phyloP scores from a whole-genome alignment of 2,888 invertebrate species.

The Alloscopus bannaensis region DNA sequence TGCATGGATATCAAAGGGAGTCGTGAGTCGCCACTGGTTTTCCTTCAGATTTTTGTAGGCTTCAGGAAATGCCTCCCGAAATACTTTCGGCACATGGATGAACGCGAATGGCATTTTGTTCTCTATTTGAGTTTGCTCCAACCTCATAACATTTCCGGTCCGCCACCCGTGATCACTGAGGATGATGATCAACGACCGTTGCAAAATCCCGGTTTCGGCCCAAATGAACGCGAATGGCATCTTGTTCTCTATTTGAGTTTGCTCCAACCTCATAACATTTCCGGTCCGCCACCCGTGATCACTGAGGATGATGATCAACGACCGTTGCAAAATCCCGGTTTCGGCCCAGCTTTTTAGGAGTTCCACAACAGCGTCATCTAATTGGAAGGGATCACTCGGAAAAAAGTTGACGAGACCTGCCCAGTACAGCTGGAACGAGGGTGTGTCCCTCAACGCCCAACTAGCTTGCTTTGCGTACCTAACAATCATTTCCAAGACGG shows the following conservation, averaged over 20 bases:
- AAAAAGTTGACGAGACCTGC: not conserved
- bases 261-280: constrained; percentile 74
- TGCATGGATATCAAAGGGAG: constrained; percentile 52
- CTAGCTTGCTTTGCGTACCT: not conserved
- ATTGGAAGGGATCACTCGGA: not conserved
- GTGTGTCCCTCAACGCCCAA: not conserved
- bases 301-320: constrained; percentile 74
- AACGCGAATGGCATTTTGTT: constrained; percentile 57
- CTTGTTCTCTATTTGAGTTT: constrained; percentile 74
- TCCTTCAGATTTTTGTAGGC: constrained; percentile 45
- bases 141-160: constrained; percentile 75
- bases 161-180: constrained; percentile 77
- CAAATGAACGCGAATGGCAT: constrained; percentile 66
- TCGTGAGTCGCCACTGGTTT: constrained; percentile 47
- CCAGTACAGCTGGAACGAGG: not conserved
- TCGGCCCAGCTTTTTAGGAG: constrained; percentile 73
- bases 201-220: constrained; percentile 70
- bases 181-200: constrained; percentile 73
- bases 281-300: constrained; percentile 77
- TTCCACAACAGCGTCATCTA: not conserved
- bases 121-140: constrained; percentile 74
- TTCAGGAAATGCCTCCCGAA: constrained; percentile 31
- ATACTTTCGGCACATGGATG: constrained; percentile 37
- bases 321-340: constrained; percentile 71
- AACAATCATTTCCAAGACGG: not conserved